phyloP scores from a whole-genome alignment of 2,797 vertebrate genomes.

The Bradypodion ventrale region DNA sequence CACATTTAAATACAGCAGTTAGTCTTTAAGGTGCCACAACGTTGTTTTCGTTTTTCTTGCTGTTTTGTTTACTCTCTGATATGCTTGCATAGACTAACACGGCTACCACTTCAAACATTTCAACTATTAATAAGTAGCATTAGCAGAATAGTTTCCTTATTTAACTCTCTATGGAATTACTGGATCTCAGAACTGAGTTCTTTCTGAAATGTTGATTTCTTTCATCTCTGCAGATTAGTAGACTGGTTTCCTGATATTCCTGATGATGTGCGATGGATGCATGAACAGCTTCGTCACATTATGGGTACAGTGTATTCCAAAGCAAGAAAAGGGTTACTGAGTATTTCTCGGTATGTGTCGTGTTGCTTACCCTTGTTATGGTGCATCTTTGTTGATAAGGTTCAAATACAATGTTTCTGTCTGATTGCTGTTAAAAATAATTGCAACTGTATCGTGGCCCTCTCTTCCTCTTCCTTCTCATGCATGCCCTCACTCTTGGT shows the following conservation, averaged over 20 bases:
- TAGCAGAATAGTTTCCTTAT: neutral
- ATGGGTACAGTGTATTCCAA: conserved; percentile 71
- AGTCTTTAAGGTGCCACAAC: no score
- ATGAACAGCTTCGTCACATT: conserved; percentile 74
- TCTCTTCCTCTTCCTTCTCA: neutral
- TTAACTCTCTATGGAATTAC: neutral
- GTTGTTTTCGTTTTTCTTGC: no score
- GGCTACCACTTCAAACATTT: no score
- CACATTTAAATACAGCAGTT: no score
- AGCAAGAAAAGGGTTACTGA: conserved; percentile 67
- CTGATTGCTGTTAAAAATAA: neutral
- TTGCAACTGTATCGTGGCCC: neutral
- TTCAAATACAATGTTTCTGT: neutral
- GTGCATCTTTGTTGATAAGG: neutral
- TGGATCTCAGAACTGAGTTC: neutral
- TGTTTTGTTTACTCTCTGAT: no score
- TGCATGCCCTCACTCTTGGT: neutral
- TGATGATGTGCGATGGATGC: conserved; percentile 83
- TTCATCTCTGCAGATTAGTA: conserved; percentile 75
- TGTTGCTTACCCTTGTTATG: neutral
- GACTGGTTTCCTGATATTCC: conserved; percentile 91
- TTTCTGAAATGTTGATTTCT: neutral
- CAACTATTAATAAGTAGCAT: neutral
- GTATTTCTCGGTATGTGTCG: conserved; percentile 2
- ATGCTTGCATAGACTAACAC: no score